These are phyloP conservation scores for Rhimphoctona megacephalus DNA, from an alignment of 2,888 invertebrate genomes.

Conservation along the genomic window DNA sequence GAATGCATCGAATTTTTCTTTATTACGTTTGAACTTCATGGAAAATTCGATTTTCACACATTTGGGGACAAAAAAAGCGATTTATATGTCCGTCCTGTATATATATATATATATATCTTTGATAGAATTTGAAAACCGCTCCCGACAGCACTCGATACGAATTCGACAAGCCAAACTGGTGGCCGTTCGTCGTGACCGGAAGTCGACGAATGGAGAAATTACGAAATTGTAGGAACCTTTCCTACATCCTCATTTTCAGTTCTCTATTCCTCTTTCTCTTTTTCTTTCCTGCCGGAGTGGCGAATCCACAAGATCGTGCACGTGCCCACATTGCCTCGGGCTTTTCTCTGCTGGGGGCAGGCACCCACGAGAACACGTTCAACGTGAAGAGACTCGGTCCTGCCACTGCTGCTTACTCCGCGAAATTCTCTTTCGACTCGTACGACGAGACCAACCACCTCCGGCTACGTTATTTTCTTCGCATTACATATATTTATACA, in stretches of 20 bases:
- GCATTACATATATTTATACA: conserved; percentile 5
- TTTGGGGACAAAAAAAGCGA: not conserved
- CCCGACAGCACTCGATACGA: conserved; percentile 32
- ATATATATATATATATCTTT: not conserved
- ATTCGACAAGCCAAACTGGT: conserved; percentile 30
- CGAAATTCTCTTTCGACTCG: conserved; percentile 59
- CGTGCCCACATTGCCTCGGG: conserved; percentile 65
- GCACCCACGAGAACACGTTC: conserved; percentile 48
- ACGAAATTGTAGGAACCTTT: conserved; percentile 61
- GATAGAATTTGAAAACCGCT: conserved; percentile 52
- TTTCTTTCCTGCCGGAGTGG: conserved; percentile 25
- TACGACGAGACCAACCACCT: conserved; percentile 40
- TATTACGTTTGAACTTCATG: not conserved
- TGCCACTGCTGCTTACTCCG: conserved; percentile 58
- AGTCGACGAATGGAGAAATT: conserved; percentile 63
- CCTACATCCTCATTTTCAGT: conserved; percentile 9
- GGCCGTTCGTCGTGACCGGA: conserved; percentile 56
- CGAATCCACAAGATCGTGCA: conserved; percentile 56
- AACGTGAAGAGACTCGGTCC: conserved; percentile 50
- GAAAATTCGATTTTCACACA: not conserved
- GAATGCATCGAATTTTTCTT: not conserved
- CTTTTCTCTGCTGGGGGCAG: conserved; percentile 43
- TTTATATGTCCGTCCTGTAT: not conserved
- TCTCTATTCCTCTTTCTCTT: conserved; percentile 7
- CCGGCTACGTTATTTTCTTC: conserved; percentile 29